Conservation (phyloP, 2,888 invertebrate genomes). For the Andrena marginata region DNA sequence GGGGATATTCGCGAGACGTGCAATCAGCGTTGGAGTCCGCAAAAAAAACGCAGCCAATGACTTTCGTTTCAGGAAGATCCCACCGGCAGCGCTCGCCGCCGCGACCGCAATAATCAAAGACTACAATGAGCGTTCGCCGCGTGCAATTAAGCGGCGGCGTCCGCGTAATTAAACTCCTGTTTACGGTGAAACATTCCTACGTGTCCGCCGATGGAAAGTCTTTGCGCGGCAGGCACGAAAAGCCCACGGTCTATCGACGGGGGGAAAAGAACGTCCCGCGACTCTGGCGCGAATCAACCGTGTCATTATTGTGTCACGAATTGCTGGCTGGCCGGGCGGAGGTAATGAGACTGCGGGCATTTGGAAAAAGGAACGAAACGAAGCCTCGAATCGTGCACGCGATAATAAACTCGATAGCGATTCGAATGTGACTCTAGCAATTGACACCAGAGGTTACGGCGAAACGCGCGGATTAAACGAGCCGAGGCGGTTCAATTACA, state of each 20-base stretch:
- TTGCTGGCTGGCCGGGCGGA: neutral
- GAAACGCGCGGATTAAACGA: conserved; percentile 35
- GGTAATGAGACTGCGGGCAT: neutral
- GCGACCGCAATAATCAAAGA: conserved; percentile 59
- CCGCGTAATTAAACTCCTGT: conserved; percentile 57
- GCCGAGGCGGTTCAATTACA: conserved; percentile 51
- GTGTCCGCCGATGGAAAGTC: conserved; percentile 31
- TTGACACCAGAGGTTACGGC: conserved; percentile 43
- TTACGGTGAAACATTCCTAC: conserved; percentile 38
- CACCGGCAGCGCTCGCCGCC: conserved; percentile 1
- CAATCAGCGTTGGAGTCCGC: neutral
- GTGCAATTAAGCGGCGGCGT: conserved; percentile 52
- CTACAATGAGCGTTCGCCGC: conserved; percentile 44
- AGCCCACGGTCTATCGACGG: neutral
- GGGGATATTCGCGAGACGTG: neutral
- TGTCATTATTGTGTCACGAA: neutral
- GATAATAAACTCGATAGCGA: conserved; percentile 43
- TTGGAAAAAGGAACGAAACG: neutral
- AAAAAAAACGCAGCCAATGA: conserved; percentile 9
- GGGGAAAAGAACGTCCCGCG: neutral
- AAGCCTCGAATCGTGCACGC: neutral
- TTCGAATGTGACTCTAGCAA: conserved; percentile 30
- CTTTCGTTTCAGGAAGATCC: conserved; percentile 40
- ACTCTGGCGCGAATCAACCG: conserved; percentile 7
- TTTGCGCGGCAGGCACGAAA: neutral